phyloP scores from a whole-genome alignment of 2,797 vertebrate genomes.

The Liparis tanakae region DNA sequence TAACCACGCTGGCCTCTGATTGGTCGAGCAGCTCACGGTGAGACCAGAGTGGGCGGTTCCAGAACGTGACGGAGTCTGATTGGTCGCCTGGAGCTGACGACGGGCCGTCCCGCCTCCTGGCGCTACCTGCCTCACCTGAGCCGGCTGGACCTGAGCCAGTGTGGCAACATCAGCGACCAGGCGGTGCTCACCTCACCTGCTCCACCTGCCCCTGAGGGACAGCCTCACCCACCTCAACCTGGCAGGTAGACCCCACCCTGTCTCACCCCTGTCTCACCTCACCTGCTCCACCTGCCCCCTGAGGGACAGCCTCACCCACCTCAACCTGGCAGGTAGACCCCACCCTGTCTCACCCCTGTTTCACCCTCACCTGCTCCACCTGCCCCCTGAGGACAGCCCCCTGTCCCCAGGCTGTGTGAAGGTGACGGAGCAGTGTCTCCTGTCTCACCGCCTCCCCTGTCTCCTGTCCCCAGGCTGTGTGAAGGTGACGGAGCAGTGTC shows the following conservation, averaged over 20 bases:
- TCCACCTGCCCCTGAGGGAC: constrained; percentile 87
- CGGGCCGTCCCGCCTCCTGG: constrained; percentile 83
- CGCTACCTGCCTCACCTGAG: constrained; percentile 89
- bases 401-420: too few relatives aligned
- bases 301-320: constrained; percentile 87
- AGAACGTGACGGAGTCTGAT: constrained; percentile 86
- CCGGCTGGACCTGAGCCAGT: constrained; percentile 91
- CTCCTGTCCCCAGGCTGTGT: constrained; percentile 79
- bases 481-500: constrained; percentile 89
- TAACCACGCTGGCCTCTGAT: constrained; percentile 23
- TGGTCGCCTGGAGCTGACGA: constrained; percentile 89
- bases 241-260: constrained; percentile 69
- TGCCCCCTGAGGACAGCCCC: too few relatives aligned
- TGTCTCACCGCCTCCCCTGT: too few relatives aligned
- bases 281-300: constrained; percentile 88
- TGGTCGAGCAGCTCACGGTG: constrained; percentile 80
- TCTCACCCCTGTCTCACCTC: constrained; percentile 64
- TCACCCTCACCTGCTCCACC: too few relatives aligned
- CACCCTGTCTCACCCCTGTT: too few relatives aligned
- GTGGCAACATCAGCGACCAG: constrained; percentile 88
- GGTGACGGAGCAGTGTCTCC: too few relatives aligned
- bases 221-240: constrained; percentile 89
- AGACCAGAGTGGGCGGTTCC: constrained; percentile 86
- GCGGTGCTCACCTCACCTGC: constrained; percentile 88
- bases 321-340: constrained; percentile 86